phyloP scores from a whole-genome alignment of 1,140 invertebrate species.

The Drosophila oshimai region DNA sequence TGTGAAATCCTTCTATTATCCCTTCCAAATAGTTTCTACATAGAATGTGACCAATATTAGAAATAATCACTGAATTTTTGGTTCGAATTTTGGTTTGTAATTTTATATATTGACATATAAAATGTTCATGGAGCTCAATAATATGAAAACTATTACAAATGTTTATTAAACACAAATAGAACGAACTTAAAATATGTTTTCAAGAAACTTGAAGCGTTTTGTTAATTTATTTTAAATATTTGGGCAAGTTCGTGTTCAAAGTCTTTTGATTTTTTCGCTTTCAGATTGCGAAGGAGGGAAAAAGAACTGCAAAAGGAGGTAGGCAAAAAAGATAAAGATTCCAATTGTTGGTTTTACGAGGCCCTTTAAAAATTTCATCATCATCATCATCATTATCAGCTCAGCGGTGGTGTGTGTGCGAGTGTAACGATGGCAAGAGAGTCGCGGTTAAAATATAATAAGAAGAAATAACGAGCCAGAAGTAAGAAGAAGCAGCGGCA shows the following conservation, averaged over 20 bases:
- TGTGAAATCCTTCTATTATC: no score
- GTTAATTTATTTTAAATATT: not conserved
- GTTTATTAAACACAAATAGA: no score
- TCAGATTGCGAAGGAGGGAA: constrained; percentile 1
- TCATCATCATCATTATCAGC: constrained; percentile 38
- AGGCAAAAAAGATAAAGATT: constrained; percentile 5
- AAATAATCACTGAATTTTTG: no score
- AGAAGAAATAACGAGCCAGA: constrained; percentile 49
- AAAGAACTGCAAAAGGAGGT: not conserved
- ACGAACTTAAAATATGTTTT: no score
- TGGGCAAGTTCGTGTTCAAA: constrained; percentile 30
- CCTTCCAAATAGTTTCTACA: no score
- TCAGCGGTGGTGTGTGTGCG: not conserved
- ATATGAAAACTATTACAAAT: no score
- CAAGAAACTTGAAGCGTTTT: no score
- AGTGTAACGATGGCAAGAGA: constrained; percentile 36
- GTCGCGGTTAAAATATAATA: constrained; percentile 39
- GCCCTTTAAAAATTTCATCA: constrained; percentile 69
- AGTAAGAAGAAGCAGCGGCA: constrained; percentile 26
- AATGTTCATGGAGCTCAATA: no score
- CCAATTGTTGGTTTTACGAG: constrained; percentile 37
- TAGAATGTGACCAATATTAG: no score
- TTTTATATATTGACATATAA: no score
- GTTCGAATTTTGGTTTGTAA: no score
- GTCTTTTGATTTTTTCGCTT: constrained; percentile 38